Conservation (phyloP, 2,113 vertebrate species). For the Python bivittatus region DNA sequence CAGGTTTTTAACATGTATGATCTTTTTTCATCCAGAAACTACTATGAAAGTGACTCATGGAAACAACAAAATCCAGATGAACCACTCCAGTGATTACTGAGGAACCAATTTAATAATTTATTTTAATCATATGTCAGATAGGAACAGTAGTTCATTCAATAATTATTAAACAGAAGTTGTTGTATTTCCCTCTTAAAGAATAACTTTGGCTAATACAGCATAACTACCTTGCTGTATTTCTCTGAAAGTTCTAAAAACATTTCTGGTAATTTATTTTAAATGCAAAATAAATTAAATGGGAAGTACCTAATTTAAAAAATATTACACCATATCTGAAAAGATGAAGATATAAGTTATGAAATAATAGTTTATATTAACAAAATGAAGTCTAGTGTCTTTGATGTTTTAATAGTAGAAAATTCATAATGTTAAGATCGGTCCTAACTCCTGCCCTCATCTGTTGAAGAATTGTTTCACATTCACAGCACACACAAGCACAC, state of each 20-base stretch:
- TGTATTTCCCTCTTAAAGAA: conserved; percentile 8
- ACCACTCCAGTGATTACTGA: conserved; percentile 33
- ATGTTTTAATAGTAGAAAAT: neutral
- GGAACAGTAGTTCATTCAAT: conserved; percentile 23
- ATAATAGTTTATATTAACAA: neutral
- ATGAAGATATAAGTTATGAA: neutral
- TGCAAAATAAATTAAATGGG: conserved; percentile 7
- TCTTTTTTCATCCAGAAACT: conserved; percentile 23
- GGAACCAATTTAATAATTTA: conserved; percentile 40
- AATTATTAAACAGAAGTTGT: conserved; percentile 10
- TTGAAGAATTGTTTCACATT: neutral
- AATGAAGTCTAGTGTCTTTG: neutral
- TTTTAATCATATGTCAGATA: conserved; percentile 39
- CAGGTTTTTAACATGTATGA: neutral
- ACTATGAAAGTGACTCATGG: conserved; percentile 50
- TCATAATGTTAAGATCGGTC: neutral
- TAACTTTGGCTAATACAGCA: neutral
- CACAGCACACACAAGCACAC: neutral
- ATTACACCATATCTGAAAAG: neutral
- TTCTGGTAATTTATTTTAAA: conserved; percentile 10
- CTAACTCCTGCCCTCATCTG: neutral
- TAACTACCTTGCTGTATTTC: neutral
- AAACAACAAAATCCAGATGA: conserved; percentile 44
- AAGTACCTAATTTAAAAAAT: neutral
- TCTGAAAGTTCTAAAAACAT: neutral